Percentiles rank a stretch among this genome's conserved stretches.
Conservation (phyloP, 1,140 invertebrate species). For the Tetragnatha versicolor region DNA sequence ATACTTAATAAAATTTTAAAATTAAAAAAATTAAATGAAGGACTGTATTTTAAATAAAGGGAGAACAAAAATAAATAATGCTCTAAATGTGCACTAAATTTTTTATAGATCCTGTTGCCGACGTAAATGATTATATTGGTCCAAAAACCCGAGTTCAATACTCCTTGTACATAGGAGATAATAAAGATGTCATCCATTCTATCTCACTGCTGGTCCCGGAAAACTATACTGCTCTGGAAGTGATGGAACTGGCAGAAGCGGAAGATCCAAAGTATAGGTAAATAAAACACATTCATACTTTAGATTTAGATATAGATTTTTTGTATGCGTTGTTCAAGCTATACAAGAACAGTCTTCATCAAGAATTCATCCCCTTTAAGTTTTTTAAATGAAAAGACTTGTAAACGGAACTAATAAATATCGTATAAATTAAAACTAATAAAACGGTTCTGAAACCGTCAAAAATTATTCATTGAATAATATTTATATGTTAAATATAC, state of each 20-base stretch:
- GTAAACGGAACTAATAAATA: too few relatives aligned
- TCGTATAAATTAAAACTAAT: too few relatives aligned
- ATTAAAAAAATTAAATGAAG: not conserved
- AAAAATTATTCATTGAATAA: too few relatives aligned
- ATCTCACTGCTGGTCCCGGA: conserved; percentile 9
- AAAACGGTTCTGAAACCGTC: too few relatives aligned
- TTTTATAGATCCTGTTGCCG: not conserved
- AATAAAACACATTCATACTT: too few relatives aligned
- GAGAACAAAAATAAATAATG: not conserved
- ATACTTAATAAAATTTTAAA: not conserved
- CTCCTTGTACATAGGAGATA: conserved; percentile 21
- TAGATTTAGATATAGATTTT: too few relatives aligned
- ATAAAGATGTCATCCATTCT: conserved; percentile 21
- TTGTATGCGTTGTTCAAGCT: too few relatives aligned
- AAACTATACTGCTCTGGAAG: conserved; percentile 7
- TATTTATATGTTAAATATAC: too few relatives aligned
- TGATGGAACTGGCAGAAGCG: conserved; percentile 22
- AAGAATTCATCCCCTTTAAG: too few relatives aligned
- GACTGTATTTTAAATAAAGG: not conserved
- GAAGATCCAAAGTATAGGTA: conserved; percentile 17
- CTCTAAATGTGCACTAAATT: not conserved
- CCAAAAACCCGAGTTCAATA: conserved; percentile 10
- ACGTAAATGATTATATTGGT: not conserved
- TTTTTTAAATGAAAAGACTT: too few relatives aligned
- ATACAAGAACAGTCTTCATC: too few relatives aligned